Conservation (phyloP, 2,888 invertebrate genomes). For the Brassicogethes aeneus region DNA sequence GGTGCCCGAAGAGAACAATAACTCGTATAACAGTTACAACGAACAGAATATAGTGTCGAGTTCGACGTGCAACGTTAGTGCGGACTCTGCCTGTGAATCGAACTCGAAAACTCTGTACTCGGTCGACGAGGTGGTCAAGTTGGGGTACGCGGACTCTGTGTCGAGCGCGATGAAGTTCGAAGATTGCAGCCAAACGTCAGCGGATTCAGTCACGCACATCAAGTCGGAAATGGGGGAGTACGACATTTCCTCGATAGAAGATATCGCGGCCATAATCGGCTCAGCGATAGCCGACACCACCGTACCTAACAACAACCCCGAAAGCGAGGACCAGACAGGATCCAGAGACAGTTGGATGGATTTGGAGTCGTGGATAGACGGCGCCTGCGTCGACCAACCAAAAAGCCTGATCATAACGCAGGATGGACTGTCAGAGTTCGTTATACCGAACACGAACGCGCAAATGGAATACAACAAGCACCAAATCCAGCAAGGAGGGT, state of each 20-base stretch:
- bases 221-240: conserved; percentile 51
- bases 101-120: conserved; percentile 41
- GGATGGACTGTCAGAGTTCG: conserved; percentile 58
- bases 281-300: conserved; percentile 86
- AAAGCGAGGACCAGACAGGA: conserved; percentile 58
- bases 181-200: conserved; percentile 46
- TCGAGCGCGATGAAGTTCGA: conserved; percentile 45
- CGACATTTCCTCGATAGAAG: conserved; percentile 70
- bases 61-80: conserved; percentile 53
- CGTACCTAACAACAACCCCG: conserved; percentile 59
- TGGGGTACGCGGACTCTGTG: conserved; percentile 50
- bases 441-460: conserved; percentile 48
- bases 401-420: conserved; percentile 58
- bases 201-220: conserved; percentile 37
- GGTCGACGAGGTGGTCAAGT: conserved; percentile 41
- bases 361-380: conserved; percentile 79
- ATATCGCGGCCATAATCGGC: conserved; percentile 79
- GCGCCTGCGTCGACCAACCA: conserved; percentile 62
- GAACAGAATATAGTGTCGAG: conserved; percentile 69
- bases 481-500: conserved; percentile 50
- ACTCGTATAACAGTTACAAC: conserved; percentile 44
- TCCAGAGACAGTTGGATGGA: conserved; percentile 84
- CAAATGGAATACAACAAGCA: conserved; percentile 47
- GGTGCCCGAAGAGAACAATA: conserved; percentile 66
- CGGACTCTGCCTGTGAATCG: conserved; percentile 43